These are phyloP conservation scores for Corythoichthys intestinalis DNA, from an alignment of 2,113 vertebrate genomes.

Conservation along the genomic window DNA sequence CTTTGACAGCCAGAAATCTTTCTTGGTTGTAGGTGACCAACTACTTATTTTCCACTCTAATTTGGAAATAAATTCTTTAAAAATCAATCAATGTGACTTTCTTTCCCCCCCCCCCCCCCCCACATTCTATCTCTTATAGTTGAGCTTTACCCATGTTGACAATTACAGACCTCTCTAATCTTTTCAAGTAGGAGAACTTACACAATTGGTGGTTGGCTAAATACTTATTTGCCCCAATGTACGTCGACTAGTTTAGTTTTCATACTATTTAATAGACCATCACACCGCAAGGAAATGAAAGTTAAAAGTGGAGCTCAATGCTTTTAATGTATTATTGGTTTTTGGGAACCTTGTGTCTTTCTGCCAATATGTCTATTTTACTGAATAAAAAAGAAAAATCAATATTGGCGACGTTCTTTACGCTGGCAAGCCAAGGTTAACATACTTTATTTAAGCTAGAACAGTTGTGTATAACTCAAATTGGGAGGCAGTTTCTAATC, in stretches of 20 bases:
- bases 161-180: no score
- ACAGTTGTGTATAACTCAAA: neutral
- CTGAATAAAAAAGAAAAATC: neutral
- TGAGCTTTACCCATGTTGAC: no score
- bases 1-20: no score
- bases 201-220: no score
- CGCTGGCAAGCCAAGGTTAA: neutral
- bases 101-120: no score
- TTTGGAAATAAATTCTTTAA: no score
- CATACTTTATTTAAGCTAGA: neutral
- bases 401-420: neutral
- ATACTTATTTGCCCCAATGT: no score
- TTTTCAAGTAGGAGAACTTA: no score
- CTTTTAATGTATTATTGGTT: neutral
- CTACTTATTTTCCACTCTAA: no score
- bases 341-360: neutral
- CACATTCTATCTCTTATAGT: no score
- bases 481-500: neutral
- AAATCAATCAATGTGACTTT: no score
- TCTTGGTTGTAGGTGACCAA: no score
- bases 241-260: neutral
- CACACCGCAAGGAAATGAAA: neutral
- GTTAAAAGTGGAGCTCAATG: neutral
- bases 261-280: neutral
- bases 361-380: neutral